Evolutionary conservation across 2,888 invertebrate genomes (phyloP), one percentile per base, ranked within the genome.

Genomic region (Tachina grossa): DNA sequence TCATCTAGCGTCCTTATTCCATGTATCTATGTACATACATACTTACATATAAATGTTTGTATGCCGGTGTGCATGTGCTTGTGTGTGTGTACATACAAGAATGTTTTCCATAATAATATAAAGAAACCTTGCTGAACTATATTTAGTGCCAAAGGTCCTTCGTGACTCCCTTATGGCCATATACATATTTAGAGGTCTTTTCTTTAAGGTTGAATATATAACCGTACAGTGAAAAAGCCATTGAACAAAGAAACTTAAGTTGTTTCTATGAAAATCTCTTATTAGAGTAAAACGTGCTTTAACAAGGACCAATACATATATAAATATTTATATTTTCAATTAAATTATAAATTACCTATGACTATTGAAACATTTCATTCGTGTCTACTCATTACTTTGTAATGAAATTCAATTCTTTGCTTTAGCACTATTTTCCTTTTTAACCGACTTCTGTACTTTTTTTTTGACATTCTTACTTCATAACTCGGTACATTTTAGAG

Each of bases 61-160:
- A 31, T 31, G 31, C 0, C 6, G 5, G 31, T 31, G 0, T 31
- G 5, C 6, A 5, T 5, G 31, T 31, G 31, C 6, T 5, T 31
- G 31, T 31, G 31, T 31, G 4, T 31, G 22, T 22, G 2, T 16
- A 9, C 13, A 13, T 47, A 22, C 11, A 22, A 13, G 6, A 75
- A 41, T 22, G 10, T 47, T 13, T 45, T 61, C 22, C 4, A 51
- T 45, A 19, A 51, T 51, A 9, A 69, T 31, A 49, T 11, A 47
- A 3, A 16, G 19, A 45, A 57, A 55, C 79, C 79, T 72, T 71
- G 65, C 43, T 65, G 65, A 63, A 76, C 55, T 77, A 65, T 41
- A 65, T 71, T 45, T 55, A 51, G 63, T 22, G 63, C 16, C 39
- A 72, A 72, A 78, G 78, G 72, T 74, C 78, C 68, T 83, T 83